Evolutionary conservation across 2,888 invertebrate genomes (phyloP).

Genomic region (Megaustenia siamemsis): DNA sequence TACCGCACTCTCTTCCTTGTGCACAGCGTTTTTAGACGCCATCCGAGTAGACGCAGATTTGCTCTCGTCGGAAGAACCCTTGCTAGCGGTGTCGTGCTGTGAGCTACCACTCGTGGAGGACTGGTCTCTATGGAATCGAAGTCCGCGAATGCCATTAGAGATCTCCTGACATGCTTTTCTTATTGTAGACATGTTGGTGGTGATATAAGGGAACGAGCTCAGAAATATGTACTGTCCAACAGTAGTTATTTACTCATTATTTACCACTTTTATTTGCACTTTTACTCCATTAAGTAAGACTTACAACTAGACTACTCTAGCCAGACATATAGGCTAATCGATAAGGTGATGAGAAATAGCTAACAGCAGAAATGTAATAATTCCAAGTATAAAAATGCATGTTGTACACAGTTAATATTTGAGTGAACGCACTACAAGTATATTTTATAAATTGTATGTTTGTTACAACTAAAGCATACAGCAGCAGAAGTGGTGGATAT

Average conservation of each 20-base stretch:
- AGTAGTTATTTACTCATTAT: slow-evolving; percentile 4
- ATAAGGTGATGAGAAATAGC: too few species aligned
- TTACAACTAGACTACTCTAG: too few species aligned
- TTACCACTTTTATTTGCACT: not conserved
- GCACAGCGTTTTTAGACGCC: not conserved
- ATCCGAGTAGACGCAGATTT: slow-evolving; percentile 4
- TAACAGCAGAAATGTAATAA: too few species aligned
- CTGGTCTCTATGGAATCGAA: slow-evolving; percentile 74
- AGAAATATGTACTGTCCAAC: not conserved
- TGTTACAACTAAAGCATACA: too few species aligned
- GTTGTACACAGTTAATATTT: too few species aligned
- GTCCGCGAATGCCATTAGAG: slow-evolving; percentile 78
- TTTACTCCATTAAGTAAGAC: not conserved
- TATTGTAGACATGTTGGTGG: slow-evolving; percentile 76
- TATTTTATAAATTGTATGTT: too few species aligned
- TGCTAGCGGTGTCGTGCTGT: slow-evolving; percentile 23
- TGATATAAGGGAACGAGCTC: not conserved
- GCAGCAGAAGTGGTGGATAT: too few species aligned
- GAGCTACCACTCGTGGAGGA: slow-evolving; percentile 41
- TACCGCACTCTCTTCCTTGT: slow-evolving; percentile 20
- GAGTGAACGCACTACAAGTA: too few species aligned
- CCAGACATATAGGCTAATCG: too few species aligned
- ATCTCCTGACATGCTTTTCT: slow-evolving; percentile 79
- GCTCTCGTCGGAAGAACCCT: slow-evolving; percentile 8
- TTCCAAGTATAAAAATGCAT: too few species aligned